These are phyloP conservation scores for Myotis findleyi DNA, from an alignment of 2,797 vertebrate genomes.

Conservation along the genomic window DNA sequence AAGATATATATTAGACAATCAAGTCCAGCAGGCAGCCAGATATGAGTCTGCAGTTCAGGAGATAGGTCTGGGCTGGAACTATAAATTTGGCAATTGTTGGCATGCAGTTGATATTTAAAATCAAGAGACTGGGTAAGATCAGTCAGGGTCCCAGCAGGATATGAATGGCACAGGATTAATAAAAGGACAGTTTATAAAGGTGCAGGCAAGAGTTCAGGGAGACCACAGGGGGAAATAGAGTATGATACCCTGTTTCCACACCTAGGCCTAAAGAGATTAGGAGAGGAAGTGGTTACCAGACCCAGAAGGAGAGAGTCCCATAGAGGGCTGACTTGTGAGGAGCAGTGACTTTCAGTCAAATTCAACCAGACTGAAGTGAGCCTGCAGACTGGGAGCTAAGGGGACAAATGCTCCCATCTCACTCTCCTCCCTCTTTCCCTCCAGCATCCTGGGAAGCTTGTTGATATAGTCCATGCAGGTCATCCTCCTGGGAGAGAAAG, in stretches of 20 bases:
- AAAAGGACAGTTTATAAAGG: constrained; percentile 47
- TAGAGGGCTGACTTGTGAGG: neutral
- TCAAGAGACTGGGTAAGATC: neutral
- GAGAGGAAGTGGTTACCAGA: neutral
- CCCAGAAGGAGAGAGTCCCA: neutral
- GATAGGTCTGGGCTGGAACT: neutral
- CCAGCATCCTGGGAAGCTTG: neutral
- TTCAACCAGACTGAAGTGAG: neutral
- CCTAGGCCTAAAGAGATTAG: neutral
- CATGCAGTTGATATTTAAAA: constrained; percentile 3
- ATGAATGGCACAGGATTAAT: neutral
- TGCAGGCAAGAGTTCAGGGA: neutral
- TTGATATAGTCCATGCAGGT: neutral
- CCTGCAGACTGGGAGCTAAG: neutral
- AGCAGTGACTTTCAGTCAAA: neutral
- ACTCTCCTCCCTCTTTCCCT: neutral
- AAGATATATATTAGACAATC: constrained; percentile 3
- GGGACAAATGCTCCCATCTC: neutral
- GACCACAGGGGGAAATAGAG: constrained; percentile 23
- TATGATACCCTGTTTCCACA: constrained; percentile 30
- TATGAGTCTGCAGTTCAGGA: neutral
- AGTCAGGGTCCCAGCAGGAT: neutral
- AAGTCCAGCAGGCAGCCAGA: neutral
- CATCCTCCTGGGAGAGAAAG: neutral
- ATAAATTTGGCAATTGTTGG: neutral